Percentiles rank a stretch among this genome's conserved stretches.
phyloP scores from a whole-genome alignment of 2,113 vertebrate genomes.

The Vidua macroura region DNA sequence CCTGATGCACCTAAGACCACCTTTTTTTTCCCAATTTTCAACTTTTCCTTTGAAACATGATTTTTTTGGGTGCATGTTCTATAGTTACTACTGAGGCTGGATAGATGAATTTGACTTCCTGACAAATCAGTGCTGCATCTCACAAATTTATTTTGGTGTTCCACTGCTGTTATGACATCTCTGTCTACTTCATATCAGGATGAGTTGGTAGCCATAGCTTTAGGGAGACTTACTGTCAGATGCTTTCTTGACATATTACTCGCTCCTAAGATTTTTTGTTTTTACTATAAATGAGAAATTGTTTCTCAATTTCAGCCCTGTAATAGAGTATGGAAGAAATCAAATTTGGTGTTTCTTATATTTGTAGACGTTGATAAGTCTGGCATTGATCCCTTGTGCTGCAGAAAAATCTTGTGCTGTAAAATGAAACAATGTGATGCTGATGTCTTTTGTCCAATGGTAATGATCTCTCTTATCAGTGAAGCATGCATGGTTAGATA shows the following conservation, averaged over 20 bases:
- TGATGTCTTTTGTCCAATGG: background rate
- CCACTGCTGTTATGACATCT: background rate
- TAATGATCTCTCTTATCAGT: background rate
- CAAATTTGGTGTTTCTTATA: background rate
- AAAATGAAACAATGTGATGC: background rate
- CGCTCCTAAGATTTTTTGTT: background rate
- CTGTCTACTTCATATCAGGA: background rate
- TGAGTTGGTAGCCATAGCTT: background rate
- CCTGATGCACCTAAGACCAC: background rate
- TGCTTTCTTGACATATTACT: background rate
- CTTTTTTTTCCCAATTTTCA: background rate
- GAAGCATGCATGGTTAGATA: background rate
- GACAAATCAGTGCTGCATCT: background rate
- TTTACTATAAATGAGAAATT: background rate
- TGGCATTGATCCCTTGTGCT: background rate
- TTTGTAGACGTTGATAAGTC: background rate
- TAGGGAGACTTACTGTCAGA: background rate
- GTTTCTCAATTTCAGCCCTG: background rate
- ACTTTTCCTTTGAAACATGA: background rate
- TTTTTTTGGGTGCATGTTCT: background rate
- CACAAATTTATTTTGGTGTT: background rate
- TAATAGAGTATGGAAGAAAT: background rate
- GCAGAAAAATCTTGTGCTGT: background rate
- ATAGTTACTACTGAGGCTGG: background rate
- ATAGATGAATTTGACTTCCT: background rate